Base-by-base conservation (phyloP, 2,888 invertebrate genomes). In the Nemapogon koenigi region DNA sequence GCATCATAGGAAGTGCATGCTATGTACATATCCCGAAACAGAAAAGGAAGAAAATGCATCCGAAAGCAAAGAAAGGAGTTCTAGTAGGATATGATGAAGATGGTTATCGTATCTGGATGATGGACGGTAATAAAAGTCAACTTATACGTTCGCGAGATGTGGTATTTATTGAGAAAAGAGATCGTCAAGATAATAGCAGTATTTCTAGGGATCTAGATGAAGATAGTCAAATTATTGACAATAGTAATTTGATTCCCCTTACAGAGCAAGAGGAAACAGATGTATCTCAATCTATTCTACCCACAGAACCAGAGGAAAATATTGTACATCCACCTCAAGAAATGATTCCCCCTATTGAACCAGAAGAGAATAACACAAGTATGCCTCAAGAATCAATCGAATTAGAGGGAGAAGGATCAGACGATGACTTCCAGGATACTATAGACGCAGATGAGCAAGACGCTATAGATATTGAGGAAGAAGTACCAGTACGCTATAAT, bases 21-120 rank as follows among this genome's bases (percentile, higher is more conserved):
- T 44, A 42, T 38, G 45, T 43, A 1, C 43, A 44, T 41, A 27
- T 49, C n/a, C 48, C 47, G 16, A 32, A 41, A 11, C 29, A 44
- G 39, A 33, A 37, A 17, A 22, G 49, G 37, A 46, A 15, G 18
- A 48, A 27, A 27, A 4, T 46, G 35, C 25, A 35, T 13, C 41
- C 39, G 16, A 46, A 41, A 28, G 42, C 41, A 8, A 18, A 27
- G 18, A 16, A 35, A 28, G 26, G 35, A 13, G 16, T 38, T 16
- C 17, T 47, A 3, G 19, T 45, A 19, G 43, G 46, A 3, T 45
- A 47, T 36, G 40, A 40, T 38, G 40, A n/a, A 4, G 28, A 27
- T n/a, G 22, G 22, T 10, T 22, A 22, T 10, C 6, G 22, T 7
- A 10, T 22, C 8, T 22, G 22, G 22, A 22, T 22, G 6, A 22